Conservation (phyloP, 2,888 invertebrate genomes). For the Ectobius pallidus region DNA sequence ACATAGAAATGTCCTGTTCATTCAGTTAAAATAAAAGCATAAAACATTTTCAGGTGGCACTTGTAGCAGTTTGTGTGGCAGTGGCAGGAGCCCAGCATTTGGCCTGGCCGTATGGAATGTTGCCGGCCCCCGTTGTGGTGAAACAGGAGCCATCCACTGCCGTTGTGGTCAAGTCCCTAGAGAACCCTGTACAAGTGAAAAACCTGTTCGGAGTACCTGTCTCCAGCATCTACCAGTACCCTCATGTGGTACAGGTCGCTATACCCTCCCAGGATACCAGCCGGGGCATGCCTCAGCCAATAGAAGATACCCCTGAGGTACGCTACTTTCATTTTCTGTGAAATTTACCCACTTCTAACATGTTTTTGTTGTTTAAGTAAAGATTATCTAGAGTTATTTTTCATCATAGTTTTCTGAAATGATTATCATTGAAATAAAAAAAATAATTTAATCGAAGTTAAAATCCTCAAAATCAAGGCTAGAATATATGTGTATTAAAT, state of each 20-base stretch:
- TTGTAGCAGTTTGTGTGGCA: neutral
- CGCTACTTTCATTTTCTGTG: too few relatives aligned
- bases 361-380: too few relatives aligned
- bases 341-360: too few relatives aligned
- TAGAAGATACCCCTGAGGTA: slow-evolving; percentile 45
- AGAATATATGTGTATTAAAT: too few relatives aligned
- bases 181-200: neutral
- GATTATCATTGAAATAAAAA: too few relatives aligned
- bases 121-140: neutral
- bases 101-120: slow-evolving; percentile 7
- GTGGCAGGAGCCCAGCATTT: neutral
- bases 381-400: too few relatives aligned
- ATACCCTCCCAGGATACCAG: slow-evolving; percentile 42
- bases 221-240: slow-evolving; percentile 12
- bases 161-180: neutral
- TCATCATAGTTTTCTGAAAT: too few relatives aligned
- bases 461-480: too few relatives aligned
- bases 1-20: too few relatives aligned
- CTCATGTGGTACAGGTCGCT: slow-evolving; percentile 31
- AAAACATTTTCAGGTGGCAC: slow-evolving; percentile 3
- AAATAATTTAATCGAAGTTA: too few relatives aligned
- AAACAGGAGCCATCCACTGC: slow-evolving; percentile 1
- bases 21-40: too few relatives aligned
- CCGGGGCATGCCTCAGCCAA: slow-evolving; percentile 43
- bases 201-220: slow-evolving; percentile 9